These are phyloP conservation scores for Bucco capensis DNA, from an alignment of 2,113 vertebrate species.

Conservation along the genomic window DNA sequence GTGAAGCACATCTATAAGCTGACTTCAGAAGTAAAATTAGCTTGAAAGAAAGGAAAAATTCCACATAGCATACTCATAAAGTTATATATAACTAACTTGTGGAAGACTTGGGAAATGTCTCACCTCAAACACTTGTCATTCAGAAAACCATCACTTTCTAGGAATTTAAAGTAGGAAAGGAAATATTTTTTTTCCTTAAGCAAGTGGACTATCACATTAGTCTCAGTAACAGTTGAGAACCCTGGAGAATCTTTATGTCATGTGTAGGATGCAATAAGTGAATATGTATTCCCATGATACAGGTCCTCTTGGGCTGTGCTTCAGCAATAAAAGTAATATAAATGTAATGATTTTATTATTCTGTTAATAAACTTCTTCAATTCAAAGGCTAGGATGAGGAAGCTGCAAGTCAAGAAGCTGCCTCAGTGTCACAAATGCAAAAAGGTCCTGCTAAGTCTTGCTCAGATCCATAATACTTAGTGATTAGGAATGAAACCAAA, in stretches of 20 bases:
- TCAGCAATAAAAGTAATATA: background rate
- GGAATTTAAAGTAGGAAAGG: conserved; percentile 15
- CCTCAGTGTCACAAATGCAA: background rate
- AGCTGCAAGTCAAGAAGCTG: background rate
- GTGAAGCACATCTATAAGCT: background rate
- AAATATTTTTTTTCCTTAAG: background rate
- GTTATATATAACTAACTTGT: background rate
- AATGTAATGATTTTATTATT: background rate
- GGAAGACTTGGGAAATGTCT: background rate
- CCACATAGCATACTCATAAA: background rate
- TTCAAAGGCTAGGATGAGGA: background rate
- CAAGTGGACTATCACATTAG: background rate
- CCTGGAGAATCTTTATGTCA: background rate
- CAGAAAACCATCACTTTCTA: background rate
- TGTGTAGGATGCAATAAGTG: background rate
- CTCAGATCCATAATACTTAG: background rate
- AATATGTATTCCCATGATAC: background rate
- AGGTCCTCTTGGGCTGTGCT: background rate
- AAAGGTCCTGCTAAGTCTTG: background rate
- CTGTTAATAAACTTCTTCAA: background rate
- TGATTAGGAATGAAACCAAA: background rate
- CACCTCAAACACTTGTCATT: background rate
- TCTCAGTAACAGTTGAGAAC: background rate
- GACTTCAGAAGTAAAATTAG: conserved; percentile 15
- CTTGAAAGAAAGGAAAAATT: background rate